Evolutionary conservation across 2,888 invertebrate genomes (phyloP), one percentile per base, ranked within the genome.

Genomic region (Phengaris alcon): DNA sequence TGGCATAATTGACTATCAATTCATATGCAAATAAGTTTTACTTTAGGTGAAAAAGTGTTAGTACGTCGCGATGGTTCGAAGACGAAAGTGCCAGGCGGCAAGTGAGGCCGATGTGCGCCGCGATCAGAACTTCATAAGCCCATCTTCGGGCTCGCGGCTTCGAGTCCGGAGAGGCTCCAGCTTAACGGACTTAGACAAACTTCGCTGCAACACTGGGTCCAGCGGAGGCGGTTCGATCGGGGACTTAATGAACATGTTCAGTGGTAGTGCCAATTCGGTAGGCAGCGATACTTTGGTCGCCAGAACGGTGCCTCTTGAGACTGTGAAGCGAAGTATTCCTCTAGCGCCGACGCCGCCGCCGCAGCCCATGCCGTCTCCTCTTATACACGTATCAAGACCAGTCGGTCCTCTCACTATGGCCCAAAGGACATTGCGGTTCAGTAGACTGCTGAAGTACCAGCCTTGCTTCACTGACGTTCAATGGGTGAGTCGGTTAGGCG

Each of bases 171-270:
- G 96, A 0, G 96, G 96, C 0, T 96, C 96, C 0, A 96, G 96
- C 80, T 93, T 96, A 88, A 96, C 96, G 3, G 96, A 96, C 82
- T 90, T 96, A 82, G 96, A 96, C 85, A 96, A 95, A 84, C 86
- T 96, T 52, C 90, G 95, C 76, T 93, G 88, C 75, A 85, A 89
- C 51, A 89, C 86, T 12, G 88, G 91, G 3, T 90, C 93, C 0
- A 93, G 90, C 77, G 90, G 91, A 5, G 91, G 94, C 35, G 95
- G 95, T 22, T 96, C 96, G 81, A 96, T 97, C 72, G 97, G 97
- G 3, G 97, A 97, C 86, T 89, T 97, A 82, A 97, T 97, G 97
- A 97, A 97, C 86, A 95, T 95, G 84, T 96, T 95, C 83, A 96
- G 96, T 77, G 95, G 95, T 59, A 95, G 95, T 83, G 95, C 94